Evolutionary conservation across 2,797 vertebrate genomes (phyloP).

Genomic region (Knipowitschia caucasica): DNA sequence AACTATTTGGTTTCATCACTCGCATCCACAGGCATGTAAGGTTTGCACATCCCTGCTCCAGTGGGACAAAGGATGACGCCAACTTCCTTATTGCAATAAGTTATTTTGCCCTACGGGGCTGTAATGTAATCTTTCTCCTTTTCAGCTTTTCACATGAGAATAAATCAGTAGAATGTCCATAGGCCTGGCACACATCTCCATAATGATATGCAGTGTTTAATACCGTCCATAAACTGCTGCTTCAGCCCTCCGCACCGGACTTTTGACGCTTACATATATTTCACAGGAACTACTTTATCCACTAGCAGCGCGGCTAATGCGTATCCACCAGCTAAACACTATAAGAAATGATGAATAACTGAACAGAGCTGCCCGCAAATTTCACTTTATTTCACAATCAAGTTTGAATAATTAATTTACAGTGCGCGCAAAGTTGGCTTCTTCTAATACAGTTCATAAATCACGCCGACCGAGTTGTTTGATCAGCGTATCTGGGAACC

Average conservation of each 20-base stretch:
- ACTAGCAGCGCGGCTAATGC: slow-evolving; percentile 25
- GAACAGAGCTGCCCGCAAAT: slow-evolving; percentile 29
- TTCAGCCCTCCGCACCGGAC: slow-evolving; percentile 5
- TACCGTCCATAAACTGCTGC: slow-evolving; percentile 18
- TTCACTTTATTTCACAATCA: slow-evolving; percentile 53
- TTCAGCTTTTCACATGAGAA: background rate
- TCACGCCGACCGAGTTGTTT: slow-evolving; percentile 32
- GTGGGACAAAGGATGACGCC: background rate
- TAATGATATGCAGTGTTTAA: slow-evolving; percentile 13
- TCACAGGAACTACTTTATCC: slow-evolving; percentile 16
- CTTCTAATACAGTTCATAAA: slow-evolving; percentile 38
- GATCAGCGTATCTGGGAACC: slow-evolving; percentile 48
- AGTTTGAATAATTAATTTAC: slow-evolving; percentile 55
- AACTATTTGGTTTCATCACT: no score
- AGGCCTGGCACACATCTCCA: background rate
- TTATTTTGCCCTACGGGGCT: background rate
- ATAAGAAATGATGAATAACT: slow-evolving; percentile 46
- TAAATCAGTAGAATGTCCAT: slow-evolving; percentile 2
- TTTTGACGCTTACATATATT: slow-evolving; percentile 39
- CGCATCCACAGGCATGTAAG: no score
- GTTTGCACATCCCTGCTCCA: background rate
- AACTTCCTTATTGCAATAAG: background rate
- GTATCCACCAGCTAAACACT: slow-evolving; percentile 11
- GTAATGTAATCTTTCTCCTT: background rate
- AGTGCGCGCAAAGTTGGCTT: slow-evolving; percentile 36